A percentile compares a stretch with the other conserved stretches of the same genome.
These are phyloP conservation scores for Diabrotica balteata DNA, from an alignment of 2,888 invertebrate species.

Conservation along the genomic window DNA sequence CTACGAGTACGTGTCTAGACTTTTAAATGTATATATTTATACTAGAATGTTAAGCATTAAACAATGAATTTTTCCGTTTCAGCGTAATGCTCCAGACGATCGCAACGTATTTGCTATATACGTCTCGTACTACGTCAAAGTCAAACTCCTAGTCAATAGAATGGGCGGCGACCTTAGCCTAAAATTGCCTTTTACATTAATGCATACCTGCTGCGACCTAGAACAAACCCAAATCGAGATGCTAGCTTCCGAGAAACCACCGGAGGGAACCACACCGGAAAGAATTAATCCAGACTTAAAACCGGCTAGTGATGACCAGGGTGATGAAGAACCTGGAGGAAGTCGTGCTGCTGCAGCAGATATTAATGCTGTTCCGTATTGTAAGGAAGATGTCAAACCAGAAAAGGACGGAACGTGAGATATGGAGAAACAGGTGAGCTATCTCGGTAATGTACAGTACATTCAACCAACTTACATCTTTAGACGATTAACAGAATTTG, in stretches of 20 bases:
- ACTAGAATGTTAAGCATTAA: no score
- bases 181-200: conserved; percentile 81
- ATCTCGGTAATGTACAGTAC: no score
- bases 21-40: no score
- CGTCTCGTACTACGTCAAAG: conserved; percentile 90
- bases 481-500: no score
- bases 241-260: conserved; percentile 27
- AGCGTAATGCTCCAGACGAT: conserved; percentile 69
- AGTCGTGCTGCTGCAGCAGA: conserved; percentile 18
- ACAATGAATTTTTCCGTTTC: background rate
- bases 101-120: conserved; percentile 90
- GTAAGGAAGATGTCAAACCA: conserved; percentile 42
- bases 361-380: conserved; percentile 15
- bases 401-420: conserved; percentile 60
- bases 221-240: conserved; percentile 53
- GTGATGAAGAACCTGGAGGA: conserved; percentile 31
- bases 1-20: no score
- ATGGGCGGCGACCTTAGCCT: conserved; percentile 83
- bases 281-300: conserved; percentile 2
- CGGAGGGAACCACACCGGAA: background rate
- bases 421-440: conserved; percentile 49
- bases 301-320: background rate
- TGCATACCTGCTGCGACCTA: conserved; percentile 74
- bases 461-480: no score
- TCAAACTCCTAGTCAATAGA: conserved; percentile 79